Percentiles rank a stretch among this genome's conserved stretches.
Conservation (phyloP, 2,797 vertebrate genomes). For the Melanotaenia maccullochi region DNA sequence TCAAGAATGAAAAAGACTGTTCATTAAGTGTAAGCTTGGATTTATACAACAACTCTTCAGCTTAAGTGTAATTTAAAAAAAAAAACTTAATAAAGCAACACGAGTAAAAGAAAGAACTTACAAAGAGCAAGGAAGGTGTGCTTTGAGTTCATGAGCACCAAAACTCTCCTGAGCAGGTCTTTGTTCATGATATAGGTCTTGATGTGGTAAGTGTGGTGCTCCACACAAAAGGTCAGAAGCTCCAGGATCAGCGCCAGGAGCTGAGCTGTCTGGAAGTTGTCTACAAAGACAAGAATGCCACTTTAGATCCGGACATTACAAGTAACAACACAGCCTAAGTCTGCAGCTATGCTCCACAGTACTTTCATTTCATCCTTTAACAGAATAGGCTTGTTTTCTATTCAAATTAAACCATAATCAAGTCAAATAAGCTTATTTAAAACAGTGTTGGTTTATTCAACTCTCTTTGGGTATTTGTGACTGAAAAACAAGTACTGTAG, state of each 20-base stretch:
- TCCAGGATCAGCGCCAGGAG: conserved; percentile 97
- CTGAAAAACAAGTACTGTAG: neutral
- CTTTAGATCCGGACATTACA: neutral
- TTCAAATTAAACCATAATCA: too few relatives aligned
- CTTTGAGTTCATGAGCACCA: conserved; percentile 99
- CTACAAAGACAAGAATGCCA: conserved; percentile 74
- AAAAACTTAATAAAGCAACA: neutral
- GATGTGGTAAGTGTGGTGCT: conserved; percentile 98
- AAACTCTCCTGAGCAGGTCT: conserved; percentile 95
- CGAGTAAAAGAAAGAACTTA: conserved; percentile 79
- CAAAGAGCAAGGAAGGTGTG: conserved; percentile 98
- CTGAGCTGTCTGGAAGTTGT: conserved; percentile 99
- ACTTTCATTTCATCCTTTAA: neutral
- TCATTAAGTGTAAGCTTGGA: neutral
- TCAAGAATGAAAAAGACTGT: neutral
- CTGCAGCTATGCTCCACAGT: too few relatives aligned
- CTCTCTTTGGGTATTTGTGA: neutral
- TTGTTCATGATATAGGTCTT: conserved; percentile 99
- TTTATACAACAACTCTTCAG: neutral
- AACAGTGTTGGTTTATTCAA: neutral
- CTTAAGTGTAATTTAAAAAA: neutral
- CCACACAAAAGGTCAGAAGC: conserved; percentile 97
- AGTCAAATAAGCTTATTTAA: neutral
- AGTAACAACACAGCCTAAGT: neutral
- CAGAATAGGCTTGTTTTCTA: too few relatives aligned